Conservation (phyloP, 2,797 vertebrate genomes). For the Chromis chromis region DNA sequence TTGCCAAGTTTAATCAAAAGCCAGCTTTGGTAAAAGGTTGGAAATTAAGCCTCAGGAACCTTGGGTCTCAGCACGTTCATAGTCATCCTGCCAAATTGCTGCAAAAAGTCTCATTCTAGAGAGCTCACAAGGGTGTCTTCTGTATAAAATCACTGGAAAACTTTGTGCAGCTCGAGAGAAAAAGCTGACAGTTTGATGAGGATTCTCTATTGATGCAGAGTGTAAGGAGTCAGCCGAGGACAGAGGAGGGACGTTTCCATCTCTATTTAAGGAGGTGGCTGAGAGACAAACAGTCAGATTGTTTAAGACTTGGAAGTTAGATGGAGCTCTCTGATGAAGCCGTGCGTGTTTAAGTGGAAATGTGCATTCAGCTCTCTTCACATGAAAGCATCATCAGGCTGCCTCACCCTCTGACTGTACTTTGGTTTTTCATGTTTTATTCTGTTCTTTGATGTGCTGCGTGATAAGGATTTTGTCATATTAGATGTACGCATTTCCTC, state of each 20-base stretch:
- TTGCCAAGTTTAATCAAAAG: constrained; percentile 19
- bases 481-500: background rate
- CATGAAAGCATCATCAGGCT: constrained; percentile 9
- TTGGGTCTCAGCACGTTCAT: constrained; percentile 8
- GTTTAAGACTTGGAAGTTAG: constrained; percentile 44
- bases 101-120: background rate
- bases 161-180: background rate
- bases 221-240: constrained; percentile 36
- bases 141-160: constrained; percentile 10
- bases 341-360: constrained; percentile 7
- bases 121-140: constrained; percentile 24
- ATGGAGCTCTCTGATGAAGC: constrained; percentile 20
- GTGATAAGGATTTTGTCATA: constrained; percentile 1
- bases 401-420: background rate
- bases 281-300: constrained; percentile 39
- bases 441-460: constrained; percentile 19
- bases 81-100: background rate
- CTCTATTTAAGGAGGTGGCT: constrained; percentile 66
- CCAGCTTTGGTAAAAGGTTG: constrained; percentile 22
- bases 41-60: constrained; percentile 15
- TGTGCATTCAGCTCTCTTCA: constrained; percentile 26
- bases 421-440: constrained; percentile 9
- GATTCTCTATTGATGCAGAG: constrained; percentile 27
- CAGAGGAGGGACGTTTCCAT: constrained; percentile 58
- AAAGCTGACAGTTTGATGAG: constrained; percentile 10